Evolutionary conservation across 2,797 vertebrate species (phyloP).

Genomic region (Garrulus glandarius): DNA sequence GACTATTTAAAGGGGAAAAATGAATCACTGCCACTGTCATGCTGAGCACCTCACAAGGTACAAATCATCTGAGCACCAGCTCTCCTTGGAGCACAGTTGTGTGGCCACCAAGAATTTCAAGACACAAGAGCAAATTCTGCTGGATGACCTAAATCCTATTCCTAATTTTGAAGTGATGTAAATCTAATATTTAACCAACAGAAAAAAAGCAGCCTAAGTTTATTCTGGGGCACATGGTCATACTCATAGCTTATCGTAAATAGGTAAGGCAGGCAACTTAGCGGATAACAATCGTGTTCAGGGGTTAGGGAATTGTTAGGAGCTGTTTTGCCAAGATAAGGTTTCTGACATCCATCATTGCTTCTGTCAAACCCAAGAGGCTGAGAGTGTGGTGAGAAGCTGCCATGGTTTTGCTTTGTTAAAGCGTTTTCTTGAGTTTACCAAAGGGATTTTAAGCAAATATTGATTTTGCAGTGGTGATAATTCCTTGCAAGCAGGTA

Average conservation of each 20-base stretch:
- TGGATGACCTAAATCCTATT: not conserved
- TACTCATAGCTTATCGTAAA: slow-evolving; percentile 12
- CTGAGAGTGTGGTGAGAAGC: not conserved
- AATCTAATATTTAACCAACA: not conserved
- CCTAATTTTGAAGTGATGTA: not conserved
- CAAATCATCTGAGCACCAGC: not conserved
- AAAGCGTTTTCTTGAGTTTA: not conserved
- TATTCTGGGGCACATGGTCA: not conserved
- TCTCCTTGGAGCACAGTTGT: not conserved
- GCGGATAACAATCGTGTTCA: slow-evolving; percentile 16
- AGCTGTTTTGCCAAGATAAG: slow-evolving; percentile 63
- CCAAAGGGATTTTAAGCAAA: not conserved
- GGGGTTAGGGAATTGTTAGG: slow-evolving; percentile 43
- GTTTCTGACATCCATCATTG: slow-evolving; percentile 53
- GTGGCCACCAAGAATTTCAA: not conserved
- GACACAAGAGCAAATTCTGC: not conserved
- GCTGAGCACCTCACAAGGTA: not conserved
- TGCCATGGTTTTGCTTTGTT: not conserved
- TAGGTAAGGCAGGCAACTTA: not conserved
- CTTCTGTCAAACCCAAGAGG: slow-evolving; percentile 29
- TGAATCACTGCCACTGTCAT: not conserved
- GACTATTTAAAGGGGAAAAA: not conserved
- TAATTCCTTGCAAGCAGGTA: not conserved
- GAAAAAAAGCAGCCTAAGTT: not conserved
- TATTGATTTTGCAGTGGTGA: not conserved